Base-by-base conservation (phyloP, 2,797 vertebrate genomes). In the Sciurus vulgaris region DNA sequence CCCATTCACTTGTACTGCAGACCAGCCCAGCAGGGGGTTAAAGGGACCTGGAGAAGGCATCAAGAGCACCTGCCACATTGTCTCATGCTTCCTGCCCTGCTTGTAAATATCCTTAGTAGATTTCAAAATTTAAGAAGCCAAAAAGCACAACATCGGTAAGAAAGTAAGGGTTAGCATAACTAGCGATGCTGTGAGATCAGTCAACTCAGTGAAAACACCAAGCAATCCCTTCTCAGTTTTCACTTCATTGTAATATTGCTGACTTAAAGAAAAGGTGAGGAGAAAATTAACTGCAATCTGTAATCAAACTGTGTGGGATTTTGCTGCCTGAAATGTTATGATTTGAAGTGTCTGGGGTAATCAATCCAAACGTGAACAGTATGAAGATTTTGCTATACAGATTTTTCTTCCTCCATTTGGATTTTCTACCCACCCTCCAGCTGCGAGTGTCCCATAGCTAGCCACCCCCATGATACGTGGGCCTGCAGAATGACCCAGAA, bases 271-370 rank as follows among this genome's bases (percentile, higher is more conserved):
- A 93, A 82, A 91, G 63, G 13, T 7, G 0, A 89, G 79, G 70
- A 79, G 47, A 86, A 81, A 87, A 86, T 49, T 30, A 59, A 74
- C 72, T 82, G 78, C n/a, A 54, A 26, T 76, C 77, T 97, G 24
- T 78, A 97, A 86, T 63, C 92, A 86, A 89, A 54, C 63, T 51
- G 22, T 81, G 41, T 30, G 33, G 61, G 73, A 47, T 17, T 92
- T n/a, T 49, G 17, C 78, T 51, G 24, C 69, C 59, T 72, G 56
- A 86, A 86, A 86, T 84, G 47, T 91, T 95, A 65, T 72, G 69
- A 94, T 89, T 69, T 26, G 44, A 86, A 81, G 63, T 9, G 24
- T 73, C 86, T 73, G 22, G 56, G 67, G 81, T 51, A 69, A 38
- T 54, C 86, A 93, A 91, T 44, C 35, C 51, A 56, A 47, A 74